Conservation (phyloP, 2,888 invertebrate genomes). For the Agriopis leucophaearia region DNA sequence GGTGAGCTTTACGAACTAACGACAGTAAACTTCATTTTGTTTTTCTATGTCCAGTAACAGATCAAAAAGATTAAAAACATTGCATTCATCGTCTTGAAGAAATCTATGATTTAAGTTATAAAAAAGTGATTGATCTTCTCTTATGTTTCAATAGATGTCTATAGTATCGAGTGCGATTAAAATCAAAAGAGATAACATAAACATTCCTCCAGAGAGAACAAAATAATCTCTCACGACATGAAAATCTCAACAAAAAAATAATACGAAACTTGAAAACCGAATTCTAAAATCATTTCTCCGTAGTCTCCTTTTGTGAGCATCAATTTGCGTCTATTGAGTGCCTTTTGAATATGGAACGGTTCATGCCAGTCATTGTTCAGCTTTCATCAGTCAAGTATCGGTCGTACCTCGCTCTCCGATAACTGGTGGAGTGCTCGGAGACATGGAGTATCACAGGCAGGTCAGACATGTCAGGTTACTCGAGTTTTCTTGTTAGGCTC, state of each 20-base stretch:
- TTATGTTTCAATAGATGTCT: neutral
- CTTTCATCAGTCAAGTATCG: constrained; percentile 26
- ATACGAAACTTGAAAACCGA: constrained; percentile 2
- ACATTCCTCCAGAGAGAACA: neutral
- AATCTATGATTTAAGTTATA: neutral
- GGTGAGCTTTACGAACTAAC: neutral
- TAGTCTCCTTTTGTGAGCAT: constrained; percentile 20
- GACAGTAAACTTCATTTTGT: neutral
- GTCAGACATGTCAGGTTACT: too few species aligned
- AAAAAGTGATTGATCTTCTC: too few species aligned
- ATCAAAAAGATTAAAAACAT: neutral
- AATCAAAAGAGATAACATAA: neutral
- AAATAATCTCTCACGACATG: neutral
- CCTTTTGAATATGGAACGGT: constrained; percentile 29
- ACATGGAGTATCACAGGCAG: neutral
- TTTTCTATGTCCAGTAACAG: neutral
- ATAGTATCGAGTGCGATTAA: neutral
- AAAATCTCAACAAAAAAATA: constrained; percentile 2
- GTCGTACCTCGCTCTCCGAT: constrained; percentile 7
- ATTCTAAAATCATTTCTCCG: constrained; percentile 6
- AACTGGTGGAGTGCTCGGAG: neutral
- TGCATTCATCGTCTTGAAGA: neutral
- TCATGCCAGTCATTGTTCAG: constrained; percentile 20
- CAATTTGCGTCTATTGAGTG: constrained; percentile 30
- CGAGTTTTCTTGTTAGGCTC: too few species aligned